Evolutionary conservation across 2,113 vertebrate species (phyloP).

Genomic region (Takifugu flavidus): DNA sequence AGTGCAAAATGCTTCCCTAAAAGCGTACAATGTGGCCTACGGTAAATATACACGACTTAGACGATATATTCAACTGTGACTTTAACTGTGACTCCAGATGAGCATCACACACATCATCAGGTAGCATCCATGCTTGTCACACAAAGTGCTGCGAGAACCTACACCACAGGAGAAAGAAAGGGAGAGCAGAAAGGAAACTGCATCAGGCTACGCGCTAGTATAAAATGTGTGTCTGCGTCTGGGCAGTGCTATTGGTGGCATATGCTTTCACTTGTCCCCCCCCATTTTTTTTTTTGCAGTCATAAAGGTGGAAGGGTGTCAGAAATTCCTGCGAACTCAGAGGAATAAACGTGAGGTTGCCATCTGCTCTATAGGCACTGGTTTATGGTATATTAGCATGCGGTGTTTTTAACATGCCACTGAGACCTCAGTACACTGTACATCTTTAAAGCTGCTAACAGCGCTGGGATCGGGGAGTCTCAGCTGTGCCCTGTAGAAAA

Average conservation of each 20-base stretch:
- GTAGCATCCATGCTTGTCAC: conserved; percentile 59
- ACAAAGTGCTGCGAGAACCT: conserved; percentile 42
- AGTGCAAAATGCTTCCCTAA: conserved; percentile 62
- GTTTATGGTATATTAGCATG: conserved; percentile 60
- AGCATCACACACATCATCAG: conserved; percentile 32
- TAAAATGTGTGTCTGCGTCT: conserved; percentile 48
- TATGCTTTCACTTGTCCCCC: conserved; percentile 3
- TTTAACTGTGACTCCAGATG: conserved; percentile 4
- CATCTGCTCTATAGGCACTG: conserved; percentile 60
- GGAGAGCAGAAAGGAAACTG: conserved; percentile 36
- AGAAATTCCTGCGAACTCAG: conserved; percentile 29
- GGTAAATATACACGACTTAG: conserved; percentile 49
- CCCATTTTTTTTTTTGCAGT: conserved; percentile 31
- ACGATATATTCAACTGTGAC: conserved; percentile 52
- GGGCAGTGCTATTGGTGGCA: conserved; percentile 57
- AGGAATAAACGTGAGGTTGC: conserved; percentile 52
- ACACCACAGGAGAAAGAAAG: conserved; percentile 50
- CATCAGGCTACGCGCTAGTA: conserved; percentile 21
- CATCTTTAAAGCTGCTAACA: neutral
- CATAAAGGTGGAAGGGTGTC: conserved; percentile 19
- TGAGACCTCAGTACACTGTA: conserved; percentile 24
- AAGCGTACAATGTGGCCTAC: conserved; percentile 43
- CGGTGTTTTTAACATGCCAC: conserved; percentile 58
- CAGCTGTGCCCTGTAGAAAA: conserved; percentile 47
- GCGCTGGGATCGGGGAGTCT: too few species aligned